Base-by-base conservation (phyloP, 2,888 invertebrate genomes). In the Scelioninae gen. 1 region DNA sequence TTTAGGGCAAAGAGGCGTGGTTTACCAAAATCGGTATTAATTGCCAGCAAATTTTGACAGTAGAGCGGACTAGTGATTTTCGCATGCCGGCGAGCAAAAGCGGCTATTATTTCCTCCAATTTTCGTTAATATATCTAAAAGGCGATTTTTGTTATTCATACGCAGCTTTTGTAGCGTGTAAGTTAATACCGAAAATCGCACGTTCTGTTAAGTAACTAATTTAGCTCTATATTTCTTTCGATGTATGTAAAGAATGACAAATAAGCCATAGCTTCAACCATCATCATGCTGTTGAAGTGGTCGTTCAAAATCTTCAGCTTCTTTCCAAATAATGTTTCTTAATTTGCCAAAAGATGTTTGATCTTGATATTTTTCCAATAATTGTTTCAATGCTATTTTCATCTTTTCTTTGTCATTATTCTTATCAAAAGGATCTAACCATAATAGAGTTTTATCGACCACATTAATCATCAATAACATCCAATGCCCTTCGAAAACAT, bases 351-450 rank as follows among this genome's bases (percentile, higher is more conserved):
- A 55, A 4, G 53, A 43, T 3, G 32, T 16, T 3, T 45, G 45
- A 15, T 69, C 32, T 11, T 55, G 55, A 23, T 72, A 76, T 9
- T 8, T 8, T 29, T 62, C 11, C 43, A 75, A 5, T 40, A 78
- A 84, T 5, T 9, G 13, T n/a, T 69, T 69, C 13, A 84, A 84
- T 11, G 51, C 78, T 62, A 58, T 10, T 11, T 43, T 31, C 2
- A 53, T 74, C 60, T 80, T 65, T 23, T 68, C 40, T 3, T 38
- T 29, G 51, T 81, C 79, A 2, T 32, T 47, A 5, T 38, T 10
- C 13, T 5, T 0, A 49, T 34, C 43, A 34, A 62, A 80, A 11
- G 83, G 80, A 63, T 83, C 83, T 15, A 77, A 11, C 7, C 34
- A 1, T 15, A 49, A 16, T 9, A 49, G 16, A 9, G 16, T 49